phyloP scores from a whole-genome alignment of 2,113 vertebrate genomes.

The Hydropotes inermis region DNA sequence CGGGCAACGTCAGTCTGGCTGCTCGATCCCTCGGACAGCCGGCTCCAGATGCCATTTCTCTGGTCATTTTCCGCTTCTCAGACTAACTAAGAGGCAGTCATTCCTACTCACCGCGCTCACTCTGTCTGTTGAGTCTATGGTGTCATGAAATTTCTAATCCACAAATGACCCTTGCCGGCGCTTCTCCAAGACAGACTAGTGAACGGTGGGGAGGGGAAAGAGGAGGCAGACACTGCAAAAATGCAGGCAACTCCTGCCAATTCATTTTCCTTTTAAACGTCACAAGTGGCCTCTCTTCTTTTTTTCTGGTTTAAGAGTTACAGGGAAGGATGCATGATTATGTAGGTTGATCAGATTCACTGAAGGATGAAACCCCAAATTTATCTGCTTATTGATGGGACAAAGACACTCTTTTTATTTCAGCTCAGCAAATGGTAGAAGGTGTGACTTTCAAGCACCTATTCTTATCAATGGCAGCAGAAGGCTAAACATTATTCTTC shows the following conservation, averaged over 20 bases:
- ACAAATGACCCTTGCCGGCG: neutral
- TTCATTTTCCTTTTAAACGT: neutral
- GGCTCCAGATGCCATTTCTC: neutral
- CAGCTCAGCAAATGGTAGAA: neutral
- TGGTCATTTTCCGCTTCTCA: neutral
- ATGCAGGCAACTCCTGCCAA: rapidly evolving
- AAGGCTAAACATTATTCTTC: neutral
- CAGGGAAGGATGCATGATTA: neutral
- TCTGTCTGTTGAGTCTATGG: neutral
- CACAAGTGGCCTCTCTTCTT: neutral
- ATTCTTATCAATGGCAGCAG: neutral
- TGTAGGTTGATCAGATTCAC: neutral
- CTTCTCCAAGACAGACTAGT: neutral
- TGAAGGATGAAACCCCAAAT: neutral
- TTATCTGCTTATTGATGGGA: neutral
- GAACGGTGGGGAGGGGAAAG: neutral
- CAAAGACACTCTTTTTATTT: neutral
- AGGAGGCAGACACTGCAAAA: neutral
- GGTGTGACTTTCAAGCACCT: neutral
- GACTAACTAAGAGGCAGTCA: neutral
- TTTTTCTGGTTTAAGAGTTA: neutral
- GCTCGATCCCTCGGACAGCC: rapidly evolving
- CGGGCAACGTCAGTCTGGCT: neutral
- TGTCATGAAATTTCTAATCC: neutral
- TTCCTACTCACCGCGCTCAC: rapidly evolving